Evolutionary conservation across 1,140 invertebrate species (phyloP).

Genomic region (Periplaneta americana): DNA sequence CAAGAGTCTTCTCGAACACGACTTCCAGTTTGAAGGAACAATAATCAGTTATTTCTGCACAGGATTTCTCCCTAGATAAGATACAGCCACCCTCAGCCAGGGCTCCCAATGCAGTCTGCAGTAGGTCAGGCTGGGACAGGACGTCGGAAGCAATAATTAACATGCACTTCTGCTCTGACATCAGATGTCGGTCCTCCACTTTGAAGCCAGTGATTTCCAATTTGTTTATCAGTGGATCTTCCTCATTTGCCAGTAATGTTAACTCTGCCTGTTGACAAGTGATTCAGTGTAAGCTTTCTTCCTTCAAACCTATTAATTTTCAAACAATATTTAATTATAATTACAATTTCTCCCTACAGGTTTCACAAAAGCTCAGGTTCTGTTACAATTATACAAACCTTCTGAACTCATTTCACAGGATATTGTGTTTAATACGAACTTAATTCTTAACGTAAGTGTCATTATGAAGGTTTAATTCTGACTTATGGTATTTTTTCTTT

Average conservation of each 20-base stretch:
- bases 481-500: no score
- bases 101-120: slow-evolving; percentile 20
- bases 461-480: no score
- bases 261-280: slow-evolving; percentile 52
- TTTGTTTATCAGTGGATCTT: slow-evolving; percentile 35
- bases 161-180: slow-evolving; percentile 47
- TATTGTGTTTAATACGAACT: no score
- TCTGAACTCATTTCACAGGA: no score
- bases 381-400: no score
- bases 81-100: background rate
- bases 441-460: no score
- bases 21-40: background rate
- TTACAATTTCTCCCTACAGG: no score
- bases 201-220: slow-evolving; percentile 37
- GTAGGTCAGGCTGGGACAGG: slow-evolving; percentile 21
- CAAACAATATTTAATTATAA: no score
- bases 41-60: background rate
- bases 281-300: no score
- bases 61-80: background rate
- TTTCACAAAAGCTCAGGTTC: no score
- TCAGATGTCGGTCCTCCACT: slow-evolving; percentile 54
- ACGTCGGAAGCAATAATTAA: slow-evolving; percentile 43
- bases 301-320: no score
- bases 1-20: background rate
- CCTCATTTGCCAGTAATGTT: slow-evolving; percentile 36